phyloP scores from a whole-genome alignment of 2,797 vertebrate species.

The Hydrolagus colliei region DNA sequence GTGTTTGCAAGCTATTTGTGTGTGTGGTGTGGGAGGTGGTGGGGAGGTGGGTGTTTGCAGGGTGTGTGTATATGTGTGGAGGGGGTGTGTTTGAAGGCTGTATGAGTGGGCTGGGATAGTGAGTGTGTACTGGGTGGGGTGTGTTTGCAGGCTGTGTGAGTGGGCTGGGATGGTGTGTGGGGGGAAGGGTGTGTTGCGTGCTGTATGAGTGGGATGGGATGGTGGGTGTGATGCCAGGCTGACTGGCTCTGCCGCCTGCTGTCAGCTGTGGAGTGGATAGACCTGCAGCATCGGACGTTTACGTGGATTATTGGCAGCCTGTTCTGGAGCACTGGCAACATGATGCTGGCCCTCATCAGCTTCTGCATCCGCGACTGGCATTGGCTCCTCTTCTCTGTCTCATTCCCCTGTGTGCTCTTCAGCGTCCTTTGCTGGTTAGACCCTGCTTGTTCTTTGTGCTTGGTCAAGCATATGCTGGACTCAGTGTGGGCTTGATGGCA shows the following conservation, averaged over 20 bases:
- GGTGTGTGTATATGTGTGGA: too few relatives aligned
- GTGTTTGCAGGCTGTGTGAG: background rate
- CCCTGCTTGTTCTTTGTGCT: too few relatives aligned
- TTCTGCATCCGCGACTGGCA: conserved; percentile 73
- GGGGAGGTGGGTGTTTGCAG: background rate
- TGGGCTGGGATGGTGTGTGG: background rate
- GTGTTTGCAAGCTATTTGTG: too few relatives aligned
- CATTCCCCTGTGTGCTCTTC: background rate
- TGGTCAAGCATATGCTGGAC: background rate
- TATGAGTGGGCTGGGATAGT: background rate
- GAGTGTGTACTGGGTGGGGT: background rate
- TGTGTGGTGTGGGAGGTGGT: too few relatives aligned
- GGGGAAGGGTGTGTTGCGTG: background rate
- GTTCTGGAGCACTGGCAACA: conserved; percentile 70
- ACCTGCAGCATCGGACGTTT: conserved; percentile 64
- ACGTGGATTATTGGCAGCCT: conserved; percentile 58
- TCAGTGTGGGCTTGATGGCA: background rate
- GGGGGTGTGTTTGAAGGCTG: background rate
- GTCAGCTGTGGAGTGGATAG: conserved; percentile 75
- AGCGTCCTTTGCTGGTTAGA: background rate
- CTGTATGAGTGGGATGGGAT: background rate
- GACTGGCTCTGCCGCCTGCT: background rate
- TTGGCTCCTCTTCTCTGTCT: conserved; percentile 58
- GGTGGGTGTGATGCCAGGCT: background rate
- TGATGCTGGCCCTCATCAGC: conserved; percentile 65